Evolutionary conservation across 37 sponge, comb jelly and placozoan species (phyloP).

Genomic region (Amphimedon queenslandica): DNA sequence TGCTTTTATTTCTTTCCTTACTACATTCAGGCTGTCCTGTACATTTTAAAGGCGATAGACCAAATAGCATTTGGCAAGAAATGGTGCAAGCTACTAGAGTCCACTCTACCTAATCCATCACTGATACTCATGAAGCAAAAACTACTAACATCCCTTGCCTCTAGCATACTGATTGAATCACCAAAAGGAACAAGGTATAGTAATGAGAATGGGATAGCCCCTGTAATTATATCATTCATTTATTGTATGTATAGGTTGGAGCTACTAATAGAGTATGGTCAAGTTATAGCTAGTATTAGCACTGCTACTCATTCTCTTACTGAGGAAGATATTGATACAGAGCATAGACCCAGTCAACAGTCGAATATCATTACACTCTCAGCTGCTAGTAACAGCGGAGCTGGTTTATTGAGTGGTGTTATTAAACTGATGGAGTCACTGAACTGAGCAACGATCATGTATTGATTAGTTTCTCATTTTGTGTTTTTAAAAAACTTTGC

Average conservation of each 20-base stretch:
- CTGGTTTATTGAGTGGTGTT: too few species aligned
- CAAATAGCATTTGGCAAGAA: conserved; percentile 12
- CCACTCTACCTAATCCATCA: conserved; percentile 23
- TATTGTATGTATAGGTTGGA: conserved; percentile 18
- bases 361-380: too few species aligned
- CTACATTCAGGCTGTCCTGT: conserved; percentile 28
- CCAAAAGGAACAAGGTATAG: conserved; percentile 39
- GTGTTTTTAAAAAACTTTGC: too few species aligned
- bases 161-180: conserved; percentile 46
- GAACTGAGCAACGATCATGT: too few species aligned
- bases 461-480: too few species aligned
- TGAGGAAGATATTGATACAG: too few species aligned
- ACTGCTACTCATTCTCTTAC: neutral
- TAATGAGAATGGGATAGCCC: neutral
- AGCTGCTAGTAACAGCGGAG: too few species aligned
- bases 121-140: conserved; percentile 5
- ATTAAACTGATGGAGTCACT: too few species aligned
- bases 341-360: too few species aligned
- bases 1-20: neutral
- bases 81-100: conserved; percentile 44
- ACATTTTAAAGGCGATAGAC: conserved; percentile 19
- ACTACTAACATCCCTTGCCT: conserved; percentile 10
- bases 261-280: conserved; percentile 22
- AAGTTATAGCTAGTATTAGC: conserved; percentile 10
- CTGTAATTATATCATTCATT: neutral